A percentile compares a stretch with the other conserved stretches of the same genome.
Conservation (phyloP, 2,888 invertebrate species). For the Stenchaetothrips biformis region DNA sequence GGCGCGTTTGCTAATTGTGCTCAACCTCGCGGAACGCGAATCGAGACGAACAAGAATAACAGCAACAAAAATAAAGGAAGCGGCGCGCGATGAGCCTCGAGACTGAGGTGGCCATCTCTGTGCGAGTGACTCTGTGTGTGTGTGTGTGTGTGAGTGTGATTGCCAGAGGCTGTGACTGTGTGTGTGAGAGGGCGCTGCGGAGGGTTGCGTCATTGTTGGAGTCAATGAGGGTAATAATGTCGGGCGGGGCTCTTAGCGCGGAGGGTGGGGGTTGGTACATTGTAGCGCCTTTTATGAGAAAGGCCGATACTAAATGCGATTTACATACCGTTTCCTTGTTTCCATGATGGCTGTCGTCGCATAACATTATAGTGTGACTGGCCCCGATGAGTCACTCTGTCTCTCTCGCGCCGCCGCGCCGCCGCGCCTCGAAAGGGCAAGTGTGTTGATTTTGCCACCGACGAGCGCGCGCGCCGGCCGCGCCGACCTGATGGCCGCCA, state of each 20-base stretch:
- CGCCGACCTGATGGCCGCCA: neutral
- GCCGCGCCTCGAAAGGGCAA: too few species aligned
- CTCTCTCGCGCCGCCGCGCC: too few species aligned
- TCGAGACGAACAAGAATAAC: neutral
- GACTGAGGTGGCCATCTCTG: neutral
- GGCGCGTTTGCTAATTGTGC: slow-evolving; percentile 20
- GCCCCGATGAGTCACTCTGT: too few species aligned
- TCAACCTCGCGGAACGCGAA: neutral
- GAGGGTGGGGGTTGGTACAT: neutral
- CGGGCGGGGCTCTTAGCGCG: neutral
- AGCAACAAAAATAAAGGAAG: neutral
- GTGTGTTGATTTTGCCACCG: too few species aligned
- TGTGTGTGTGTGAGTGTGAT: neutral
- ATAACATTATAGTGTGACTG: too few species aligned
- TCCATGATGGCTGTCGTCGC: too few species aligned
- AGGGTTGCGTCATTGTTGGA: neutral
- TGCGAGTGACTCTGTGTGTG: neutral
- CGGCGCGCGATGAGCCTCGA: neutral
- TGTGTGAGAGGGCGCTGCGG: neutral
- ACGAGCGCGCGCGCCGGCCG: too few species aligned
- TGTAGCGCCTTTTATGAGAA: neutral
- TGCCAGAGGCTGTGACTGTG: neutral
- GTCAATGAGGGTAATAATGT: slow-evolving; percentile 13
- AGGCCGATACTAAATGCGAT: slow-evolving; percentile 4
- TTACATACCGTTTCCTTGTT: neutral